Conservation (phyloP, 2,113 vertebrate species). For the Prunella himalayana region DNA sequence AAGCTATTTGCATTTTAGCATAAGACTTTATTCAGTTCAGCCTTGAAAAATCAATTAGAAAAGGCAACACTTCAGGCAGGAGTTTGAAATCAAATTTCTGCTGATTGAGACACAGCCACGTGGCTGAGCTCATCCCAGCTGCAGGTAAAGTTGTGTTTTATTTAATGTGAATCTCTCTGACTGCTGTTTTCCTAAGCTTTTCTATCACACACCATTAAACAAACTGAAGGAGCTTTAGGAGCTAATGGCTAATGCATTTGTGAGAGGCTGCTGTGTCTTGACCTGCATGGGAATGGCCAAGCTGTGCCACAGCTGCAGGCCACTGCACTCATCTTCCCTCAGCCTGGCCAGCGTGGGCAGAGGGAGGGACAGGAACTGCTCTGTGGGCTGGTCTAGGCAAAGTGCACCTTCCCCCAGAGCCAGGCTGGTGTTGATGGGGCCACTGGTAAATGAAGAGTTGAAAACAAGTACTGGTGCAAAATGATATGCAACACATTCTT, state of each 20-base stretch:
- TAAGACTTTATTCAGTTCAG: background rate
- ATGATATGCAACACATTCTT: background rate
- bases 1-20: background rate
- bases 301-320: background rate
- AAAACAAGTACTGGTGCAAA: background rate
- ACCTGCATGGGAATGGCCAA: background rate
- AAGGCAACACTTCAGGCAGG: background rate
- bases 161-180: background rate
- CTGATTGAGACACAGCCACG: background rate
- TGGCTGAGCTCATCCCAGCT: background rate
- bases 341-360: background rate
- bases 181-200: background rate
- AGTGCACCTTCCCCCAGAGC: background rate
- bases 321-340: rapidly evolving
- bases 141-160: background rate
- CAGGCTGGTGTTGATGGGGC: background rate
- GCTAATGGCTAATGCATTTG: background rate
- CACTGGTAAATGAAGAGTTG: background rate
- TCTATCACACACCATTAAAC: background rate
- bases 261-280: background rate
- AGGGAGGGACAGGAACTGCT: background rate
- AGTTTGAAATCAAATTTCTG: background rate
- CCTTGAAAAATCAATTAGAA: background rate
- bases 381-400: background rate
- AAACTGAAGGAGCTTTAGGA: background rate